Conservation (phyloP, 1,140 invertebrate species). For the Papilio aristodemus region DNA sequence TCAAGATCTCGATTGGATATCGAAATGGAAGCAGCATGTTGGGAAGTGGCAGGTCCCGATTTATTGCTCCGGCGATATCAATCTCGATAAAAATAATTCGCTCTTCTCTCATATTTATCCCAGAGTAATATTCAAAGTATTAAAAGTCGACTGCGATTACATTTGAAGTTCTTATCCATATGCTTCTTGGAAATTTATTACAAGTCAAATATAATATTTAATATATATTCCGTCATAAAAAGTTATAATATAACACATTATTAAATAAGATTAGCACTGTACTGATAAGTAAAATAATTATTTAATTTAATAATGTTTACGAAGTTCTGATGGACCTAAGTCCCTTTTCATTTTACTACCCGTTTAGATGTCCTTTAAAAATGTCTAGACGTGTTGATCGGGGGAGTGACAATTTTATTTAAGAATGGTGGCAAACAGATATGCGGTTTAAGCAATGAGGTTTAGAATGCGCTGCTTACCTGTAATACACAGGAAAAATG, state of each 20-base stretch:
- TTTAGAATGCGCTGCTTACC: too few relatives aligned
- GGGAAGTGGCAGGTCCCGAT: neutral
- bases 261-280: neutral
- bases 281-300: too few relatives aligned
- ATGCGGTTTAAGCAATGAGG: too few relatives aligned
- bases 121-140: constrained; percentile 18
- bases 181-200: neutral
- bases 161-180: constrained; percentile 2
- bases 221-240: too few relatives aligned
- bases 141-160: constrained; percentile 9
- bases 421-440: too few relatives aligned
- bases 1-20: constrained; percentile 14
- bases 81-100: constrained; percentile 18
- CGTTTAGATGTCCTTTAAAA: too few relatives aligned
- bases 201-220: neutral
- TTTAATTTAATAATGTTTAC: too few relatives aligned
- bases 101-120: constrained; percentile 20
- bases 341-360: too few relatives aligned
- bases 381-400: too few relatives aligned
- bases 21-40: constrained; percentile 16
- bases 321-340: too few relatives aligned
- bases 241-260: neutral
- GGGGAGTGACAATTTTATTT: too few relatives aligned
- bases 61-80: constrained; percentile 20
- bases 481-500: too few relatives aligned